phyloP scores from a whole-genome alignment of 2,888 invertebrate genomes.

The Neelides folsomi region DNA sequence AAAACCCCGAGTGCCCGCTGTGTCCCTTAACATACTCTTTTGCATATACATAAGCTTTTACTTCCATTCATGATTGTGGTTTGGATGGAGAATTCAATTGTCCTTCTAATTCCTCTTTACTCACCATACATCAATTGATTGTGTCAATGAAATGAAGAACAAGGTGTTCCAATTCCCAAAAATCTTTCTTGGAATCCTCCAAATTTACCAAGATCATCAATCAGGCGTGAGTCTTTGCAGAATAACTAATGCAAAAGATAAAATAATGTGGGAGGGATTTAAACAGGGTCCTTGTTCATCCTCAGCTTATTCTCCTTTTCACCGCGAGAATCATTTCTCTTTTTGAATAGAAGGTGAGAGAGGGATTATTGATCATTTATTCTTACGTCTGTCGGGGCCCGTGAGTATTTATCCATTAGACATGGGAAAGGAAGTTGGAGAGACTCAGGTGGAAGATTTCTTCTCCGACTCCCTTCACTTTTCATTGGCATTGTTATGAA shows the following conservation, averaged over 20 bases:
- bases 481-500: constrained; percentile 19
- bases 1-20: too few species aligned
- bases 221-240: too few species aligned
- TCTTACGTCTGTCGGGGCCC: constrained; percentile 3
- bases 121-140: constrained; percentile 2
- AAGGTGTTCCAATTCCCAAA: constrained; percentile 1
- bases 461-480: constrained; percentile 22
- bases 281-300: too few species aligned
- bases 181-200: neutral
- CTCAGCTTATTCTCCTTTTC: too few species aligned
- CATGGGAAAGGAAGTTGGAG: constrained; percentile 4
- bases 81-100: too few species aligned
- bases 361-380: constrained; percentile 11
- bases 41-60: too few species aligned
- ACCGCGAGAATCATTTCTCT: neutral
- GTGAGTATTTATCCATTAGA: neutral
- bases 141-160: constrained; percentile 4
- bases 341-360: neutral
- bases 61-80: too few species aligned
- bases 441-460: constrained; percentile 26
- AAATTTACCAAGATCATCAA: too few species aligned
- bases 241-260: too few species aligned
- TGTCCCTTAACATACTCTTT: too few species aligned
- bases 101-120: too few species aligned
- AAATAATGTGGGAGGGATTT: too few species aligned